phyloP scores from a whole-genome alignment of 2,113 vertebrate species.

The Podiceps cristatus region DNA sequence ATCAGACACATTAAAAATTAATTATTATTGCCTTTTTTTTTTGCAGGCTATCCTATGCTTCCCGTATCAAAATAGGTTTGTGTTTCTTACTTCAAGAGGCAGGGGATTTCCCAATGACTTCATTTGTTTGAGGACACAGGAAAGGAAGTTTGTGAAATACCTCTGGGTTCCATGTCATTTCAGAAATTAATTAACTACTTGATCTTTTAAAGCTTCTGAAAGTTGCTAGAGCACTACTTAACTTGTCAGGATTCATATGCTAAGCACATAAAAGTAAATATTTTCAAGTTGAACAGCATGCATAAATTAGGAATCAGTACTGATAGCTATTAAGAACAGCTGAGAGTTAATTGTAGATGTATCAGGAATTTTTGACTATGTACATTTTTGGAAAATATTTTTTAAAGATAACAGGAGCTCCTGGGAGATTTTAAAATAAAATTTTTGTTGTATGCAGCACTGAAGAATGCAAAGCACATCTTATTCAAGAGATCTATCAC shows the following conservation, averaged over 20 bases:
- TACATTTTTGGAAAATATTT: neutral
- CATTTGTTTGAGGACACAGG: neutral
- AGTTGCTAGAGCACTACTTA: neutral
- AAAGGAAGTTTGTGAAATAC: neutral
- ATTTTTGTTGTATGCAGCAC: neutral
- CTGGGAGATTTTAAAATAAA: neutral
- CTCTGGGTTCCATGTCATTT: neutral
- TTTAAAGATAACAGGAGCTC: neutral
- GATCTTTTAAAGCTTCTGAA: neutral
- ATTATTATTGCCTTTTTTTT: neutral
- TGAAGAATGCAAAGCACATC: slow-evolving; percentile 1
- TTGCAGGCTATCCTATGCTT: neutral
- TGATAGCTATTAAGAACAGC: neutral
- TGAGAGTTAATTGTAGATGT: neutral
- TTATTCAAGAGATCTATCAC: neutral
- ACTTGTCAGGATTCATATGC: neutral
- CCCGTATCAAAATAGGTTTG: neutral
- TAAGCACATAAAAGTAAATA: neutral
- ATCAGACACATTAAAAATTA: neutral
- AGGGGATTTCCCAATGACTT: neutral
- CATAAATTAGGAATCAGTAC: neutral
- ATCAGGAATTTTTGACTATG: neutral
- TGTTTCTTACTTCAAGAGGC: neutral
- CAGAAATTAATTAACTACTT: neutral
- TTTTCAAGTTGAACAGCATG: neutral